phyloP scores from a whole-genome alignment of 2,113 vertebrate species.

The Myiagra hebetior region DNA sequence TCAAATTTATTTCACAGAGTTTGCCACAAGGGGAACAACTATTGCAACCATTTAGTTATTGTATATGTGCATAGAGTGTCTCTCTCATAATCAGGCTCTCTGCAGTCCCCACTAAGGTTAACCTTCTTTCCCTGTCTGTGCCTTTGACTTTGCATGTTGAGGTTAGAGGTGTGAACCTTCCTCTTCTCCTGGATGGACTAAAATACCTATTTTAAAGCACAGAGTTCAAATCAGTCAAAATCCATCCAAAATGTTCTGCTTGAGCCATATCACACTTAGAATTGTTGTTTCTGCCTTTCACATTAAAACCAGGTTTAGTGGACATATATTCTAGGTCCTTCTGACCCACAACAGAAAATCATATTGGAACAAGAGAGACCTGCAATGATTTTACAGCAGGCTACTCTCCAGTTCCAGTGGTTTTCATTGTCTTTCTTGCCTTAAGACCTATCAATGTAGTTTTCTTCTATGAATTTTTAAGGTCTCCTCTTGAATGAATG shows the following conservation, averaged over 20 bases:
- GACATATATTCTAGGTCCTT: not conserved
- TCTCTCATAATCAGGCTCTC: not conserved
- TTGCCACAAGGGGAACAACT: not conserved
- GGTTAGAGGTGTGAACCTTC: not conserved
- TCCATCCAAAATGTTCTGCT: not conserved
- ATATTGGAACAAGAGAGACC: not conserved
- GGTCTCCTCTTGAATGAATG: not conserved
- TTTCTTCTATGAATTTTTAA: not conserved
- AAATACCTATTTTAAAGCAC: not conserved
- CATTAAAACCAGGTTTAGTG: not conserved
- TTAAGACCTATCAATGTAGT: not conserved
- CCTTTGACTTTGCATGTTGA: not conserved
- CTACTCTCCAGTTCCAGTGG: not conserved
- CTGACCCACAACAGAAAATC: not conserved
- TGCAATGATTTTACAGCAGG: not conserved
- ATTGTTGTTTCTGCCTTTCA: not conserved
- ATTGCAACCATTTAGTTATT: not conserved
- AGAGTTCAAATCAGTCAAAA: not conserved
- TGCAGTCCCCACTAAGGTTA: not conserved
- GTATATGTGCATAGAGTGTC: not conserved
- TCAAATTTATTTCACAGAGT: not conserved
- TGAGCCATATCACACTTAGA: not conserved
- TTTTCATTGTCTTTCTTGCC: not conserved
- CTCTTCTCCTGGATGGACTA: not conserved
- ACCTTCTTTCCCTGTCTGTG: not conserved